phyloP scores from a whole-genome alignment of 2,113 vertebrate species.

The Tragulus kanchil region DNA sequence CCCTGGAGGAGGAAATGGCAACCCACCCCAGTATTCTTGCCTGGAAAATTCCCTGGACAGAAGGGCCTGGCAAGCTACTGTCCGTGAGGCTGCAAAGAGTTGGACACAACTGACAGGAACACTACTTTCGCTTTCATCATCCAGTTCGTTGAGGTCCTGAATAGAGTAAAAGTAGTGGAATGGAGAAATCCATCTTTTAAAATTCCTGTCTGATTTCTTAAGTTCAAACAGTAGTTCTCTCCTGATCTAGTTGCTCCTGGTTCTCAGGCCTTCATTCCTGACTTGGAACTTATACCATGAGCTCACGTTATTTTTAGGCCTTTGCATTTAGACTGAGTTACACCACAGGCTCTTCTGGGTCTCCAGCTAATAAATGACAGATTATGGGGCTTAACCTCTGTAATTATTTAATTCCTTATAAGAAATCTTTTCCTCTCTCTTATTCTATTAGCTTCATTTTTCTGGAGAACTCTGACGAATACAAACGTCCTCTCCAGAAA shows the following conservation, averaged over 20 bases:
- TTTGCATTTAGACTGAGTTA: not conserved
- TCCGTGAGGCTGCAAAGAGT: no score
- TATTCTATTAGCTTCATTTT: not conserved
- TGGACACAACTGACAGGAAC: no score
- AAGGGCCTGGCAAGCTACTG: no score
- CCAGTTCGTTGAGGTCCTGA: not conserved
- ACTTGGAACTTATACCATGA: not conserved
- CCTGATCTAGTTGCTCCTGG: not conserved
- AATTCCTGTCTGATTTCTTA: not conserved
- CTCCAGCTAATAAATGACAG: not conserved
- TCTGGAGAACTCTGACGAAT: not conserved
- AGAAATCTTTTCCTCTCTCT: not conserved
- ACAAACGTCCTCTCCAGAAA: not conserved
- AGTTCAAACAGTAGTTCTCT: not conserved
- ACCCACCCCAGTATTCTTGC: no score
- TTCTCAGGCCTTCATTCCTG: not conserved
- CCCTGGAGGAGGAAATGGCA: no score
- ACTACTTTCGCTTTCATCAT: no score
- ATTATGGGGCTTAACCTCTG: not conserved
- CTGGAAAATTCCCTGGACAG: no score
- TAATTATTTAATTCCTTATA: not conserved
- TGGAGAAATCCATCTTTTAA: not conserved
- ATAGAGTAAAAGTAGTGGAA: no score
- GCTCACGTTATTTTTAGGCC: not conserved
- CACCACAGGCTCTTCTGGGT: not conserved